phyloP scores from a whole-genome alignment of 2,113 vertebrate species.

The Neodontobutis hainanensis region DNA sequence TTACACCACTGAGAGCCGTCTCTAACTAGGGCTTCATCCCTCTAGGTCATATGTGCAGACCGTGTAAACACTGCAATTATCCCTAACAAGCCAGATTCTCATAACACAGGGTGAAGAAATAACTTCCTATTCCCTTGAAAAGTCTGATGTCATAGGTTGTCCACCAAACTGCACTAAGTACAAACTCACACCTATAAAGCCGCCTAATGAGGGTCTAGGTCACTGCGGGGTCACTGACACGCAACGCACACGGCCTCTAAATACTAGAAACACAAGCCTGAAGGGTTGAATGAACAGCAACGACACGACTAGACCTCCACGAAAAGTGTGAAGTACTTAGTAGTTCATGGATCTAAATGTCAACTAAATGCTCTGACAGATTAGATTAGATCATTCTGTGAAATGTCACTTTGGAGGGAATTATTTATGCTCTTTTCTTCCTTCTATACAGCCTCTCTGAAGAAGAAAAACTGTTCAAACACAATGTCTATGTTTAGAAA shows the following conservation, averaged over 20 bases:
- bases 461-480: no score
- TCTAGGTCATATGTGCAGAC: constrained; percentile 23
- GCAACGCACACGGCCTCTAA: constrained; percentile 7
- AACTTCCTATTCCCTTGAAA: constrained; percentile 1
- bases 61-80: constrained; percentile 46
- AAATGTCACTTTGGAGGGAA: no score
- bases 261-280: constrained; percentile 27
- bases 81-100: constrained; percentile 50
- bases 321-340: no score
- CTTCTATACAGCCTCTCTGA: no score
- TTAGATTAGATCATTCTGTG: no score
- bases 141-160: constrained; percentile 47
- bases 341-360: no score
- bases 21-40: constrained; percentile 3
- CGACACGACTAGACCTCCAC: no score
- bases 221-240: constrained; percentile 44
- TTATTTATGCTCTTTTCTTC: no score
- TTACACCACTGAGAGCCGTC: constrained; percentile 4
- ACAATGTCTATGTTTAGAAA: no score
- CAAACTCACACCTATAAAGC: constrained; percentile 3
- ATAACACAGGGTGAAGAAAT: background rate
- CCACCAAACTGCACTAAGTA: constrained; percentile 39
- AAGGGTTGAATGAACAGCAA: constrained; percentile 5
- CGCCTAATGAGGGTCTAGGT: constrained; percentile 48
- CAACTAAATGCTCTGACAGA: no score